Evolutionary conservation across 2,797 vertebrate species (phyloP).

Genomic region (Phoxinus dragarum): DNA sequence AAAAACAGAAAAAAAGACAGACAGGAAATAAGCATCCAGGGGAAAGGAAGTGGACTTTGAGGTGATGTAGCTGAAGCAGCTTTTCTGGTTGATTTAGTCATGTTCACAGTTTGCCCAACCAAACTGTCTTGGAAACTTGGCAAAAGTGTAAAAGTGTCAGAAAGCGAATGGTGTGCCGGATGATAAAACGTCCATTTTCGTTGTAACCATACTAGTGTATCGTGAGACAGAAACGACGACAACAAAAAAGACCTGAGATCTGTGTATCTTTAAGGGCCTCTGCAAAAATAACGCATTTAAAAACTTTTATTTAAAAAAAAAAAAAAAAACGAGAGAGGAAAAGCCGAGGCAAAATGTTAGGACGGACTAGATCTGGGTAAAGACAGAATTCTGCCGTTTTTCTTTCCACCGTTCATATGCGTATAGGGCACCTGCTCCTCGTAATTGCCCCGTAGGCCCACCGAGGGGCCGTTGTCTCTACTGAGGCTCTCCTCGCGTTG

Average conservation of each 20-base stretch:
- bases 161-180: slow-evolving; percentile 69
- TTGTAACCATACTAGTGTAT: slow-evolving; percentile 77
- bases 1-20: slow-evolving; percentile 50
- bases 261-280: slow-evolving; percentile 75
- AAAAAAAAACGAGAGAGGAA: slow-evolving; percentile 62
- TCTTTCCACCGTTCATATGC: slow-evolving; percentile 99
- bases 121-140: slow-evolving; percentile 77
- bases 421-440: slow-evolving; percentile 95
- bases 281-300: slow-evolving; percentile 69
- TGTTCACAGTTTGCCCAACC: slow-evolving; percentile 80
- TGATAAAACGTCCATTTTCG: slow-evolving; percentile 69
- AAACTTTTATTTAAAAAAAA: slow-evolving; percentile 68
- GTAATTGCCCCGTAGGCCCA: slow-evolving; percentile 89
- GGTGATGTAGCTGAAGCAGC: slow-evolving; percentile 76
- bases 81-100: slow-evolving; percentile 80
- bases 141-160: slow-evolving; percentile 68
- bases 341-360: slow-evolving; percentile 79
- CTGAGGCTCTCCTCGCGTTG: slow-evolving; percentile 86
- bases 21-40: slow-evolving; percentile 66
- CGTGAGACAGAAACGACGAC: slow-evolving; percentile 64
- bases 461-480: slow-evolving; percentile 85
- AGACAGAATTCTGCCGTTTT: slow-evolving; percentile 92
- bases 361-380: slow-evolving; percentile 93
- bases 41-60: slow-evolving; percentile 54
- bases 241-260: slow-evolving; percentile 89